Percentiles rank a stretch among this genome's conserved stretches.
Evolutionary conservation across 2,888 invertebrate genomes (phyloP).

Genomic region (Saturnia pavonia): DNA sequence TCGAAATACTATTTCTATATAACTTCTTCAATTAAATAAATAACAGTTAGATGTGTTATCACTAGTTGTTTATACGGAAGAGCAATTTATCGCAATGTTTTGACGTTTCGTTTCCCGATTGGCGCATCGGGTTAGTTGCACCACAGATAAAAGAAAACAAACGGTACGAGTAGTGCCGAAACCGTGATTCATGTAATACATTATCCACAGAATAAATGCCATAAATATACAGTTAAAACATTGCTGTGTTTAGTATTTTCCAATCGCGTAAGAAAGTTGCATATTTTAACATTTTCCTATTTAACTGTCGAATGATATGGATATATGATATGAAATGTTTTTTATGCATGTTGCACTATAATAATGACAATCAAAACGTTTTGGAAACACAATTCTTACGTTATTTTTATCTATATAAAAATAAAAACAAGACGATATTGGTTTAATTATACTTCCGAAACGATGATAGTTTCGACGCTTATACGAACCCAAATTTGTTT

Average conservation of each 20-base stretch:
- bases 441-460: background rate
- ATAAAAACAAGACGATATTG: too few relatives aligned
- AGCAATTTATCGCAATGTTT: constrained; percentile 33
- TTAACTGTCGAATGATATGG: background rate
- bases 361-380: background rate
- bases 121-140: constrained; percentile 52
- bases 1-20: background rate
- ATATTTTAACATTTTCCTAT: background rate
- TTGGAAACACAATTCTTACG: background rate
- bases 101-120: constrained; percentile 49
- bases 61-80: constrained; percentile 36
- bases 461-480: background rate
- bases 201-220: background rate
- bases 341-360: background rate
- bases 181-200: background rate
- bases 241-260: too few relatives aligned
- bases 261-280: background rate
- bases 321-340: background rate
- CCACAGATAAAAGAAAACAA: background rate
- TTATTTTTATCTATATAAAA: background rate
- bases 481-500: background rate
- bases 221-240: background rate
- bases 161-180: background rate
- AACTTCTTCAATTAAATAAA: constrained; percentile 5
- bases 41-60: constrained; percentile 4